Base-by-base conservation (phyloP, 1,140 invertebrate species). In the Panulirus ornatus region DNA sequence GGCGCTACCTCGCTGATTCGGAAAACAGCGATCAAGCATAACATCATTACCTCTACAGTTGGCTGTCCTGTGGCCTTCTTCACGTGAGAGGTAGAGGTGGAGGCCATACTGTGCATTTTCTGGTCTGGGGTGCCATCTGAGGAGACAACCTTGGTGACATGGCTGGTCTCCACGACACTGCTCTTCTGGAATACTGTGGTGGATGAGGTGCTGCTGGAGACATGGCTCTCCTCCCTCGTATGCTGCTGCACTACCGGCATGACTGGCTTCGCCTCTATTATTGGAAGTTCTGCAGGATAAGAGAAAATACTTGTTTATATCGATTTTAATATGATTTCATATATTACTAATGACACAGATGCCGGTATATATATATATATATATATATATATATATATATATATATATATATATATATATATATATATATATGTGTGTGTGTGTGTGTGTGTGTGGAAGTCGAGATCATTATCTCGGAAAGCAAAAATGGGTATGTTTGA, bases 71-170 rank as follows among this genome's bases (percentile, higher is more conserved):
- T 63, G 44, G 78, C 89, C 47, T 40, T 86, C 44, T 79, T 34
- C n/a, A 91, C 84, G 27, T 91, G 89, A n/a, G 89, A 91, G 5
- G 89, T 38, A 14, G 89, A 42, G 34, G 89, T 54, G 30, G 89
- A 54, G 40, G 82, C n/a, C 42, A 66, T 79, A 58, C 73, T 85
- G 19, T 86, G 89, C 34, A 54, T 63, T 30, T 79, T 81, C 27
- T 84, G 73, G 16, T 81, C 89, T 34, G 40, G 22, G 0, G 44
- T 58, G 30, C 82, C 75, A 81, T 78, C 75, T 3, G 73, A 85
- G 38, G 84, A 63, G 22, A 86, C 44, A 38, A 91, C 73, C 54
- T 81, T 79, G n/a, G 89, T 81, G 27, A 91, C 40, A 63, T 85
- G 83, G 44, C 82, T 91, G 8, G 51, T n/a, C 75, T 84, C 83